Percentiles rank a stretch among this genome's conserved stretches.
Conservation (phyloP, 2,888 invertebrate genomes). For the Suillia variegata region DNA sequence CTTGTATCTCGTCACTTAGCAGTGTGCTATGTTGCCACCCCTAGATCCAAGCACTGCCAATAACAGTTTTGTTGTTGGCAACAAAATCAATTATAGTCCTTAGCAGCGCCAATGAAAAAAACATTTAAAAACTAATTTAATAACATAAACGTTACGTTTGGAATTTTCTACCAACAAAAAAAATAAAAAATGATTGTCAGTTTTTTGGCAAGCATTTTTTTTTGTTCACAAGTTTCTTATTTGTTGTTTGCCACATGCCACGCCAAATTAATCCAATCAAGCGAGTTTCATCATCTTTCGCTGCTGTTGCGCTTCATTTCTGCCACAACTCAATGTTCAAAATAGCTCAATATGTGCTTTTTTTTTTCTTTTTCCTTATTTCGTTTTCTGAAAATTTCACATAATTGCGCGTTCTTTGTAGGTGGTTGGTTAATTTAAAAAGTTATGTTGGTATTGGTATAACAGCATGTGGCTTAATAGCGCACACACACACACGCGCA, state of each 20-base stretch:
- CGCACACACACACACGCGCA: too few relatives aligned
- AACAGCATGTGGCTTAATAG: too few relatives aligned
- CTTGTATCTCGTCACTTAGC: too few relatives aligned
- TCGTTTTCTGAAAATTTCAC: not conserved
- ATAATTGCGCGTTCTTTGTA: too few relatives aligned
- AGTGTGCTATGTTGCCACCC: too few relatives aligned
- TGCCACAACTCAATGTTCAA: too few relatives aligned
- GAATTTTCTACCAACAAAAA: not conserved
- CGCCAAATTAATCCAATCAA: conserved; percentile 12
- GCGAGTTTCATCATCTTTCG: not conserved
- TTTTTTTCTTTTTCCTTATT: not conserved
- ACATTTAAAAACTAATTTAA: not conserved
- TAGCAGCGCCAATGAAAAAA: not conserved
- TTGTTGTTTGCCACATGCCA: not conserved
- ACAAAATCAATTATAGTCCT: conserved; percentile 11
- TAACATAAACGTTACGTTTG: not conserved
- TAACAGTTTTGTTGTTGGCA: not conserved
- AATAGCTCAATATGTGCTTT: not conserved
- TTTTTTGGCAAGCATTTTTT: not conserved
- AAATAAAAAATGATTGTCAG: not conserved
- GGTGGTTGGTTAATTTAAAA: too few relatives aligned
- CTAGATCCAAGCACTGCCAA: not conserved
- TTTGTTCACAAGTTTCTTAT: not conserved
- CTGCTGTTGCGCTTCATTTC: not conserved
- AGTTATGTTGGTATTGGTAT: too few relatives aligned